Percentiles rank a stretch among this genome's conserved stretches.
These are phyloP conservation scores for Pedetes capensis DNA, from an alignment of 2,113 vertebrate species.

Conservation along the genomic window DNA sequence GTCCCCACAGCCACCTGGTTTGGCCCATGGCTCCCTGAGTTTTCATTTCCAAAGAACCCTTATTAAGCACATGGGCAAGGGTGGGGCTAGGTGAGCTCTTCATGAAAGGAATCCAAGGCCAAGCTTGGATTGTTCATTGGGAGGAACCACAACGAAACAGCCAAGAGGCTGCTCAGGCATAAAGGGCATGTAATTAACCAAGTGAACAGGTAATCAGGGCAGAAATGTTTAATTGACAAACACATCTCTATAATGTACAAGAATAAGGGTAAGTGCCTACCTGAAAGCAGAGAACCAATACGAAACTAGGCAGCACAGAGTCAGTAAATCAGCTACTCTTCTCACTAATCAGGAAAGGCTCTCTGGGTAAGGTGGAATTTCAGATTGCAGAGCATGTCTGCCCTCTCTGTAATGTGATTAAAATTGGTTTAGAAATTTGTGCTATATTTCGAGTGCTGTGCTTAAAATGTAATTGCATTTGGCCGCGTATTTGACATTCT, in stretches of 20 bases:
- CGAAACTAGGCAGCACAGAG: background rate
- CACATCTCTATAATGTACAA: background rate
- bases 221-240: background rate
- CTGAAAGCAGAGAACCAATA: background rate
- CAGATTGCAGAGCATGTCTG: conserved; percentile 61
- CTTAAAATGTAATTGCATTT: conserved; percentile 75
- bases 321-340: conserved; percentile 38
- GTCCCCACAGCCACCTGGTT: background rate
- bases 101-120: background rate
- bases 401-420: conserved; percentile 74
- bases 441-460: conserved; percentile 70
- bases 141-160: background rate
- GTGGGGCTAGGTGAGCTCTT: background rate
- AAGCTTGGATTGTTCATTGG: conserved; percentile 5
- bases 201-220: background rate
- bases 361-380: conserved; percentile 56
- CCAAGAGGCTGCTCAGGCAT: background rate
- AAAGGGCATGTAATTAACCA: background rate
- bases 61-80: background rate
- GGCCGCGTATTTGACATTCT: conserved; percentile 66
- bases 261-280: background rate
- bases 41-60: conserved; percentile 26
- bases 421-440: conserved; percentile 73
- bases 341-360: conserved; percentile 56
- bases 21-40: background rate